A percentile compares a stretch with the other conserved stretches of the same genome.
Conservation (phyloP, 2,888 invertebrate species). For the Xiphydria camelus region DNA sequence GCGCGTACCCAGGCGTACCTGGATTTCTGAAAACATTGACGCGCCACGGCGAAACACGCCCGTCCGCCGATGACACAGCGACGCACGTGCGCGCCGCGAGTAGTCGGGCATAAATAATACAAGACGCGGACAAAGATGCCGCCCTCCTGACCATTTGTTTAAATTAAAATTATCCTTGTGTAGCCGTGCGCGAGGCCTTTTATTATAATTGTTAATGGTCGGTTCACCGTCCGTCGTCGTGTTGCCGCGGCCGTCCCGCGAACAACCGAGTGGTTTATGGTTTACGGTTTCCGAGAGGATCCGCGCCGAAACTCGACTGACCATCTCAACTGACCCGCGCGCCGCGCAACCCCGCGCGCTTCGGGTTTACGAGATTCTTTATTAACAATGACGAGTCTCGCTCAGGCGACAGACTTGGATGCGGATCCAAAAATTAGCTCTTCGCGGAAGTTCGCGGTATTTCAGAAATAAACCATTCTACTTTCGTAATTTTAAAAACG, state of each 20-base stretch:
- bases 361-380: slow-evolving; percentile 42
- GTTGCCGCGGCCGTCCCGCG: slow-evolving; percentile 2
- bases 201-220: slow-evolving; percentile 52
- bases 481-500: too few relatives aligned
- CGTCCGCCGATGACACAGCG: slow-evolving; percentile 55
- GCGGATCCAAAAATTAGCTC: too few relatives aligned
- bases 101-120: slow-evolving; percentile 57
- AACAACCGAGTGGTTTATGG: slow-evolving; percentile 28
- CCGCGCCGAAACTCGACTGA: slow-evolving; percentile 12
- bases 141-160: slow-evolving; percentile 57
- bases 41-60: slow-evolving; percentile 34
- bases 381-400: slow-evolving; percentile 45
- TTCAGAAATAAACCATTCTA: too few relatives aligned
- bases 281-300: slow-evolving; percentile 23
- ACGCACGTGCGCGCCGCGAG: slow-evolving; percentile 53
- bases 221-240: slow-evolving; percentile 25
- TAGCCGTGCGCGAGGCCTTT: slow-evolving; percentile 36
- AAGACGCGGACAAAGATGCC: slow-evolving; percentile 58
- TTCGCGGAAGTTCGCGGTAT: too few relatives aligned
- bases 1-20: too few relatives aligned
- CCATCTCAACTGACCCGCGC: slow-evolving; percentile 30
- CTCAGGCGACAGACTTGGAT: too few relatives aligned
- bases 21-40: slow-evolving; percentile 50
- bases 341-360: slow-evolving; percentile 14
- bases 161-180: slow-evolving; percentile 56